A percentile compares a stretch with the other conserved stretches of the same genome.
phyloP scores from a whole-genome alignment of 2,888 invertebrate species.

The Scrobipalpa atriplicella region DNA sequence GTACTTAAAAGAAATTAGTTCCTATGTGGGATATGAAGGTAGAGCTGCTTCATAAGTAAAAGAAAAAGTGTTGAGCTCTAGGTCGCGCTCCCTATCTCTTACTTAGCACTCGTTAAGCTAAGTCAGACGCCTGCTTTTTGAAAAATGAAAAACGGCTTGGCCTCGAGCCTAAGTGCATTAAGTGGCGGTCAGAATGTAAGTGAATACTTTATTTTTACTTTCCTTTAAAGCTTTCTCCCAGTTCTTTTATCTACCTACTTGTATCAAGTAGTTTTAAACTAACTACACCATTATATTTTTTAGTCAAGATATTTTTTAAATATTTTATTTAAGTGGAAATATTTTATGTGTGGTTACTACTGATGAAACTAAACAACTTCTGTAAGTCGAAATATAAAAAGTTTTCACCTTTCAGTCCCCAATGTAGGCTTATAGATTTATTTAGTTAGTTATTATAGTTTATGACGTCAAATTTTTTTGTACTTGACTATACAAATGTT shows the following conservation, averaged over 20 bases:
- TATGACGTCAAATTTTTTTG: too few relatives aligned
- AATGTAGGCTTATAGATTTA: too few relatives aligned
- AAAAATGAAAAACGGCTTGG: slow-evolving; percentile 19
- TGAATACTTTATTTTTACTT: slow-evolving; percentile 12
- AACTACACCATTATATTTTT: too few relatives aligned
- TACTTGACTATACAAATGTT: too few relatives aligned
- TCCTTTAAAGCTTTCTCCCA: neutral
- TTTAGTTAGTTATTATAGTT: too few relatives aligned
- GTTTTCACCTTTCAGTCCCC: too few relatives aligned
- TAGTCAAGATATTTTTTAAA: too few relatives aligned
- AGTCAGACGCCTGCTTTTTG: slow-evolving; percentile 21
- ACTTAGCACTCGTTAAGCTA: slow-evolving; percentile 23
- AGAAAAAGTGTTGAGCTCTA: neutral
- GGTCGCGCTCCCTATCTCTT: slow-evolving; percentile 5
- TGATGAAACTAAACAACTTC: too few relatives aligned
- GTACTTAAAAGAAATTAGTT: neutral
- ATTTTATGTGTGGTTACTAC: too few relatives aligned
- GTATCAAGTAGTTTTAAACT: too few relatives aligned
- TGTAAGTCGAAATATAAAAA: too few relatives aligned
- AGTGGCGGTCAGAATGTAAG: slow-evolving; percentile 15
- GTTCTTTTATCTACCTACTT: neutral
- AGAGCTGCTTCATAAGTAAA: neutral
- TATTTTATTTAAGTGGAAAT: too few relatives aligned
- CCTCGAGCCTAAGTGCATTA: slow-evolving; percentile 19
- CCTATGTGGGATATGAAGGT: neutral